Percentiles rank a stretch among this genome's conserved stretches.
Conservation (phyloP, 2,888 invertebrate genomes). For the Tromatobia lineatoria region DNA sequence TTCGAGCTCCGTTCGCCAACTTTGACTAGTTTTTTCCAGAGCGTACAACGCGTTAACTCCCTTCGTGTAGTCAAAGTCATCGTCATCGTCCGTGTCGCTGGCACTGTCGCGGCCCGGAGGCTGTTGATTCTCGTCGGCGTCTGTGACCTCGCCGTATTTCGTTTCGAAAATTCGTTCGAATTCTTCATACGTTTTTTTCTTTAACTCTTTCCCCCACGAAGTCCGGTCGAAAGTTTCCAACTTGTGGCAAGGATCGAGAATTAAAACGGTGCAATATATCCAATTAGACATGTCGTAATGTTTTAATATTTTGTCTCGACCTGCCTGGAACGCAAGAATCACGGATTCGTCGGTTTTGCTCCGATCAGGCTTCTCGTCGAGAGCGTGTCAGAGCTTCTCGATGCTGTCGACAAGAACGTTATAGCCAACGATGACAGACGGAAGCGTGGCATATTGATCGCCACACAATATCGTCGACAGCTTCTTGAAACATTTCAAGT, state of each 20-base stretch:
- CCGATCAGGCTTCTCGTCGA: conserved; percentile 50
- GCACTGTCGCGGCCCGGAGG: too few species aligned
- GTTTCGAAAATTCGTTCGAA: conserved; percentile 41
- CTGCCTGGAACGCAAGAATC: conserved; percentile 42
- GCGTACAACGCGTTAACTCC: conserved; percentile 14
- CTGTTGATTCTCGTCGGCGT: background rate
- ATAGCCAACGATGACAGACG: conserved; percentile 35
- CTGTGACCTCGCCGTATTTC: conserved; percentile 16
- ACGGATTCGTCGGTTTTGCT: conserved; percentile 42
- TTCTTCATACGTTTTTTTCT: conserved; percentile 20
- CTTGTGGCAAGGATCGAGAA: conserved; percentile 55
- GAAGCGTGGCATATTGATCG: conserved; percentile 44
- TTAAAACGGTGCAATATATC: conserved; percentile 53
- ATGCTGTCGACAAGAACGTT: conserved; percentile 53
- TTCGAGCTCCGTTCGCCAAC: conserved; percentile 25
- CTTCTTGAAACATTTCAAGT: conserved; percentile 34
- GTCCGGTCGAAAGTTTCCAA: conserved; percentile 48
- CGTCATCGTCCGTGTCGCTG: background rate
- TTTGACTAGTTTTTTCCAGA: background rate
- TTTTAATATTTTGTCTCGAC: conserved; percentile 52
- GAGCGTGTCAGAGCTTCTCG: conserved; percentile 36
- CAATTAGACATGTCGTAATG: conserved; percentile 52
- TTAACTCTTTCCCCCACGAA: conserved; percentile 49
- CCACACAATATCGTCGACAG: conserved; percentile 30
- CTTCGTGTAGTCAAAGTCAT: conserved; percentile 18